phyloP scores from a whole-genome alignment of 2,888 invertebrate genomes.

The Cordilura impudica region DNA sequence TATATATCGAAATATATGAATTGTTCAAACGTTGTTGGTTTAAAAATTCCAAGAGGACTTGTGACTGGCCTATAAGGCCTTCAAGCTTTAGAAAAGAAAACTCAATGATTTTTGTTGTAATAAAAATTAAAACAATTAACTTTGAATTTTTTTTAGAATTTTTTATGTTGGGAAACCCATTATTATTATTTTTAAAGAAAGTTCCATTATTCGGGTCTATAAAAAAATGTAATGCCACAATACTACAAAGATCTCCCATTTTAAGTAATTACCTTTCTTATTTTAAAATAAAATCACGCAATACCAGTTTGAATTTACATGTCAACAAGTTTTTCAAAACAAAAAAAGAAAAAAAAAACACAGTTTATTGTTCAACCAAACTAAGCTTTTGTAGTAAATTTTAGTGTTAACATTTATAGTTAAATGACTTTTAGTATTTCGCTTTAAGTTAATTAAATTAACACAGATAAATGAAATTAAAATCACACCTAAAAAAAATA shows the following conservation, averaged over 20 bases:
- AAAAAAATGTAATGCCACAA: too few relatives aligned
- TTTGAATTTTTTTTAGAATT: too few relatives aligned
- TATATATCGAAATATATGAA: too few relatives aligned
- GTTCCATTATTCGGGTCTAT: too few relatives aligned
- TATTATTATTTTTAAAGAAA: too few relatives aligned
- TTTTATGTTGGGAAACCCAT: too few relatives aligned
- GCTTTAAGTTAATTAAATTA: slow-evolving; percentile 51
- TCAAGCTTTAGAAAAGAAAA: too few relatives aligned
- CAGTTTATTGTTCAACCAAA: not conserved
- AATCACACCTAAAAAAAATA: slow-evolving; percentile 31
- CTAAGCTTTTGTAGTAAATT: not conserved
- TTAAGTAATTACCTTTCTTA: slow-evolving; percentile 4
- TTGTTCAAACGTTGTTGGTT: too few relatives aligned
- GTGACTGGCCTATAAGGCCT: too few relatives aligned
- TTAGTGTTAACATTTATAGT: slow-evolving; percentile 6
- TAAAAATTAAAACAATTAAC: too few relatives aligned
- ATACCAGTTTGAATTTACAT: slow-evolving; percentile 22
- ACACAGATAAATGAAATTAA: slow-evolving; percentile 7
- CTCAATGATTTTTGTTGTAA: too few relatives aligned
- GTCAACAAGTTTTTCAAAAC: not conserved
- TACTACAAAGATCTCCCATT: not conserved
- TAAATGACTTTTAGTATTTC: slow-evolving; percentile 38
- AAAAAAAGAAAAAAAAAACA: not conserved
- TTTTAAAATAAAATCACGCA: slow-evolving; percentile 19
- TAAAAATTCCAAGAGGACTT: too few relatives aligned